Evolutionary conservation across 2,113 vertebrate genomes (phyloP).

Genomic region (Apaloderma vittatum): DNA sequence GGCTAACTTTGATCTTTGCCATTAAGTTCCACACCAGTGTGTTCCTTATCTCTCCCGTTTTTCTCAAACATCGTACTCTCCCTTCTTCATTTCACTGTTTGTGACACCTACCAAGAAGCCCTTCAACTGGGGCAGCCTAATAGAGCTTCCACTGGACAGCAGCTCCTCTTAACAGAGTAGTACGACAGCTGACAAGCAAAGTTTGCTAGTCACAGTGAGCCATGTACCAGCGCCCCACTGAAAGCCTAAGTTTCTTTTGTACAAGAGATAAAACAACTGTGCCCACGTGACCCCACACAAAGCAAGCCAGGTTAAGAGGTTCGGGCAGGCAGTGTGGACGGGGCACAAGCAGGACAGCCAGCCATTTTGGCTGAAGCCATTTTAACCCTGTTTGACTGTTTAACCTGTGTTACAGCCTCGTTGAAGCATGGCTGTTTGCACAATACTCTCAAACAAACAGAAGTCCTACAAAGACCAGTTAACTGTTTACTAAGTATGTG

Average conservation of each 20-base stretch:
- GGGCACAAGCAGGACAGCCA: neutral
- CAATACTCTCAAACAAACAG: neutral
- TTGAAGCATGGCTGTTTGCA: neutral
- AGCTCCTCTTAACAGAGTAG: neutral
- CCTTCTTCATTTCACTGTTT: neutral
- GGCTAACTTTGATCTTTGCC: neutral
- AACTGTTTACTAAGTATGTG: neutral
- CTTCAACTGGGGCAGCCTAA: neutral
- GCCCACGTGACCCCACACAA: neutral
- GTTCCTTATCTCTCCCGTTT: neutral
- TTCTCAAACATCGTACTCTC: neutral
- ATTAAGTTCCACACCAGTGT: neutral
- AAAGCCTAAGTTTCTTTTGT: neutral
- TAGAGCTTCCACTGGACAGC: neutral
- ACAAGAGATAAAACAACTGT: neutral
- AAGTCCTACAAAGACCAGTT: neutral
- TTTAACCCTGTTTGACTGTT: neutral
- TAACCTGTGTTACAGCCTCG: neutral
- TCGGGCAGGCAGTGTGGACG: neutral
- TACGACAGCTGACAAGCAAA: neutral
- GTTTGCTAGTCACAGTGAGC: rapidly evolving
- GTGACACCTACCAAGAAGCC: neutral
- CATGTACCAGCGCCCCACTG: rapidly evolving
- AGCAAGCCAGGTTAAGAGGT: neutral
- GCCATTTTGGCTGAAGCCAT: neutral